Evolutionary conservation across 2,888 invertebrate species (phyloP), one percentile per base, ranked within the genome.

Genomic region (Atrina japonica): DNA sequence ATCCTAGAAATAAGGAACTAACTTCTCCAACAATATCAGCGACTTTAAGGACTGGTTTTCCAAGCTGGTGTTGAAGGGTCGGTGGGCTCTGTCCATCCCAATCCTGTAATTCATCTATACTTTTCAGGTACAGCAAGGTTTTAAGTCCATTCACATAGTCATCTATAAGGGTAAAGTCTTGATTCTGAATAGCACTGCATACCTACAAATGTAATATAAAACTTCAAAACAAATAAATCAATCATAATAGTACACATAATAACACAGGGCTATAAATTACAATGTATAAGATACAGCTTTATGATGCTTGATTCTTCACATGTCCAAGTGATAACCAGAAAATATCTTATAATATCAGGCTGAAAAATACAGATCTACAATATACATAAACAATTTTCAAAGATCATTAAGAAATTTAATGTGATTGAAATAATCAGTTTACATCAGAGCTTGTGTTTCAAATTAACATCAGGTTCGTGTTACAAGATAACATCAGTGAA

Each of bases 41-140:
- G 5, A 89, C 66, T 53, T 77, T 93, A 47, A 93, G 90, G 0
- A 97, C 94, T 0, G 95, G 94, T 91, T 99, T 99, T 64, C 99
- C 99, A 86, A 95, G 95, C 91, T 99, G 99, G 86, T 98, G 97
- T 83, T 95, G 95, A 21, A 92, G 91, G 0, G 95, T 94, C 0
- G 98, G 97, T 1, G 98, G 98, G 61, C 97, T 97, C 91, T 99
- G 99, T 0, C 98, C 98, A 81, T 95, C 94, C 99, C 99, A 99
- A 16, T 72, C 71, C 2, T 72, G 59, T 56, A 88, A 71, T 43
- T 93, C 93, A 67, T 92, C 91, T 7, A 93, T 83, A 29, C 89
- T 81, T 80, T 95, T 93, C 11, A 98, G 91, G 88, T 97, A 98
- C 7, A 99, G 91, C 35, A 98, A 90, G 0, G 97, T 93, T 90